These are phyloP conservation scores for Standfussiana lucernea DNA, from an alignment of 2,888 invertebrate species.

Conservation along the genomic window DNA sequence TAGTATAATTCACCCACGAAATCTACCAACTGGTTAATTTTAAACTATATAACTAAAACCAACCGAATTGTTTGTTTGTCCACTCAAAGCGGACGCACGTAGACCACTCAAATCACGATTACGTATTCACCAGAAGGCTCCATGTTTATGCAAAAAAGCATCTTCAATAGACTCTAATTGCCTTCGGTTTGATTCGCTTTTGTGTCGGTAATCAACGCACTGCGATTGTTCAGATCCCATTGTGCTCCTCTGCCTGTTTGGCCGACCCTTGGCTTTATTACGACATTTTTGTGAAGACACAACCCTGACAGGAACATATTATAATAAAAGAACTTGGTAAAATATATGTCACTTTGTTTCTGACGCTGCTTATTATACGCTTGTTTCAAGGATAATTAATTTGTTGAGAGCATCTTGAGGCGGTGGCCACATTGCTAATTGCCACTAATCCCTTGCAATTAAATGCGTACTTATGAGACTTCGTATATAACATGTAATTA, in stretches of 20 bases:
- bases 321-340: constrained; percentile 32
- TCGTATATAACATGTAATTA: constrained; percentile 47
- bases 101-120: constrained; percentile 47
- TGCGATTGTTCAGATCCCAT: constrained; percentile 70
- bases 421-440: constrained; percentile 22
- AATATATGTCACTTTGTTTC: constrained; percentile 30
- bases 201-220: constrained; percentile 79
- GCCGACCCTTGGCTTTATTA: constrained; percentile 62
- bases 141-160: constrained; percentile 65
- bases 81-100: constrained; percentile 32
- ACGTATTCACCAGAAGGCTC: constrained; percentile 57
- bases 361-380: constrained; percentile 1
- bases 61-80: constrained; percentile 39
- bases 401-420: constrained; percentile 6
- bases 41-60: constrained; percentile 35
- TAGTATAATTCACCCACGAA: neutral
- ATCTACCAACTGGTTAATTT: constrained; percentile 19
- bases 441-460: constrained; percentile 47
- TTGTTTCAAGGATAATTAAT: constrained; percentile 31
- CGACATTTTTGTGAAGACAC: constrained; percentile 53
- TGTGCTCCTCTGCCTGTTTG: constrained; percentile 65
- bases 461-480: constrained; percentile 39
- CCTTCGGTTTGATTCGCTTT: constrained; percentile 73
- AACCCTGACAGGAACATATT: constrained; percentile 36
- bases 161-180: constrained; percentile 74